phyloP scores from a whole-genome alignment of 2,797 vertebrate genomes.

The Dicrostonyx torquatus region DNA sequence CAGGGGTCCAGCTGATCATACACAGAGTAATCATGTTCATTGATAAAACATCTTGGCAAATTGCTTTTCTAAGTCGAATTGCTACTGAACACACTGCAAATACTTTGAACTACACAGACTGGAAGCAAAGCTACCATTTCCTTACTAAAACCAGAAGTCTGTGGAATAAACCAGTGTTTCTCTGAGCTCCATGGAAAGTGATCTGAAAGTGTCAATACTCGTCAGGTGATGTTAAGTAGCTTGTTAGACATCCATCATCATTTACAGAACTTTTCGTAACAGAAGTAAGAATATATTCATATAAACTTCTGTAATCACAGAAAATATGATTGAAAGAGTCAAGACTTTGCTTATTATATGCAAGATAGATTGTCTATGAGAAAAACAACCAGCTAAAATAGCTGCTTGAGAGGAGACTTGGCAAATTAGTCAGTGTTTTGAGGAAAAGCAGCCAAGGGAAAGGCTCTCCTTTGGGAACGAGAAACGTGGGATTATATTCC shows the following conservation, averaged over 20 bases:
- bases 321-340: not conserved
- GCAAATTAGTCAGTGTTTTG: not conserved
- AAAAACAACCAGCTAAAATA: not conserved
- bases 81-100: not conserved
- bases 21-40: not conserved
- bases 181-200: not conserved
- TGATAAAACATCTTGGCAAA: conserved; percentile 12
- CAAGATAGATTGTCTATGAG: not conserved
- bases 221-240: not conserved
- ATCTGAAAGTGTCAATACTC: not conserved
- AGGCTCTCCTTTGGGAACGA: not conserved
- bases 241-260: not conserved
- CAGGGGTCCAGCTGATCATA: not conserved
- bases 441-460: not conserved
- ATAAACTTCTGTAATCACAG: not conserved
- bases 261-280: not conserved
- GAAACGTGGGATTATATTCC: not conserved
- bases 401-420: not conserved
- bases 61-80: not conserved
- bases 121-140: conserved; percentile 40
- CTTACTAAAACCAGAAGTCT: not conserved
- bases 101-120: not conserved
- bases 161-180: not conserved
- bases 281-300: not conserved
- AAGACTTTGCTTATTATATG: not conserved